Percentiles rank a stretch among this genome's conserved stretches.
Conservation (phyloP, 2,797 vertebrate genomes). For the Sebastes variabilis region DNA sequence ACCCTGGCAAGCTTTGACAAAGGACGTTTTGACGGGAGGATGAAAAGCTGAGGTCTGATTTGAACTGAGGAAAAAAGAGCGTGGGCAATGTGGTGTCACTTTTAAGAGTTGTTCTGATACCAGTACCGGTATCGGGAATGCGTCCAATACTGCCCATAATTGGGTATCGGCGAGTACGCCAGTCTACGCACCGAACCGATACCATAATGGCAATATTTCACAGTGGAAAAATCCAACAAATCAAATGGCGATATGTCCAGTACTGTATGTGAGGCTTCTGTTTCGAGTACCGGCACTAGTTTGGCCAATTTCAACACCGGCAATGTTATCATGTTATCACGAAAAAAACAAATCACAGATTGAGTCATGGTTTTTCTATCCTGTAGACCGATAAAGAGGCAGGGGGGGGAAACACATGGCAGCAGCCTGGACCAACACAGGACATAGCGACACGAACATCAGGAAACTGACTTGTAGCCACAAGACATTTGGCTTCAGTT, state of each 20-base stretch:
- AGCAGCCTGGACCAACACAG: constrained; percentile 23
- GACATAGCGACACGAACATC: constrained; percentile 8
- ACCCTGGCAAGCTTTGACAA: constrained; percentile 10
- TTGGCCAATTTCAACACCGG: no score
- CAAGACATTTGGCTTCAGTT: not conserved
- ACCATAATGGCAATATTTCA: no score
- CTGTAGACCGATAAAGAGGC: not conserved
- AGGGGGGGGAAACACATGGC: not conserved
- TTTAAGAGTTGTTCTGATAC: no score
- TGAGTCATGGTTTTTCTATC: not conserved
- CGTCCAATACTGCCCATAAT: no score
- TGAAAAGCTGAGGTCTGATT: not conserved
- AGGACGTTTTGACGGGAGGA: constrained; percentile 15
- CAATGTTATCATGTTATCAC: not conserved
- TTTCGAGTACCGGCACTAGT: no score
- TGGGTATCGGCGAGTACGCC: no score
- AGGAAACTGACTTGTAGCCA: constrained; percentile 37
- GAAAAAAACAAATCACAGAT: not conserved
- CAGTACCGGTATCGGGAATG: no score
- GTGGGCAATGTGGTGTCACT: not conserved
- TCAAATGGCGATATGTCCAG: no score
- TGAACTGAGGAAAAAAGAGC: not conserved
- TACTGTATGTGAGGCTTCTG: no score
- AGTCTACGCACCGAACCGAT: no score
- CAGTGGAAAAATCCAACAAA: no score